Percentiles rank a stretch among this genome's conserved stretches.
Evolutionary conservation across 2,888 invertebrate genomes (phyloP).

Genomic region (Ichneumon xanthorius): DNA sequence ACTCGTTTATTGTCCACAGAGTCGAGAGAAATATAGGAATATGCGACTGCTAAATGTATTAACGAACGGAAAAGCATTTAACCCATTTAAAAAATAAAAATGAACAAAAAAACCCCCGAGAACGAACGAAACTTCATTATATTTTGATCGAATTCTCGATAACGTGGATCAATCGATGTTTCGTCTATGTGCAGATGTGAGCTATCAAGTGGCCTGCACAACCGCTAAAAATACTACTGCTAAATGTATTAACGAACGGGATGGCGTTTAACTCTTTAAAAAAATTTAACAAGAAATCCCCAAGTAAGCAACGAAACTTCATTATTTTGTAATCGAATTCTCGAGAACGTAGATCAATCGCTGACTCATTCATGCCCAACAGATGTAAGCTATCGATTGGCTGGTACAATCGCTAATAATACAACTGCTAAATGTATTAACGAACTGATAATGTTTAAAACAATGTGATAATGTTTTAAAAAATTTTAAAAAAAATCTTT

Average conservation of each 20-base stretch:
- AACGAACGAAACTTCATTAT: neutral
- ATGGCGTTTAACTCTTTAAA: neutral
- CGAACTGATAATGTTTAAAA: neutral
- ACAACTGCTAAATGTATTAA: conserved; percentile 35
- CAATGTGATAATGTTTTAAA: too few relatives aligned
- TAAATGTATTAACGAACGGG: conserved; percentile 23
- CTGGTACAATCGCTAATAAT: neutral
- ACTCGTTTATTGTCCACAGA: conserved; percentile 65
- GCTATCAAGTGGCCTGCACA: neutral
- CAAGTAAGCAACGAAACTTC: neutral
- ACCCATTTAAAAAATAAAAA: neutral
- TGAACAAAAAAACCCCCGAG: conserved; percentile 2
- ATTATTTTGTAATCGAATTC: neutral
- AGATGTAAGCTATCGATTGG: conserved; percentile 47
- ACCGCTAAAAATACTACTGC: conserved; percentile 1
- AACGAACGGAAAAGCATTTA: neutral
- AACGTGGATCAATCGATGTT: neutral
- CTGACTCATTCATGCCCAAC: conserved; percentile 38
- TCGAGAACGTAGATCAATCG: neutral
- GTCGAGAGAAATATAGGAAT: conserved; percentile 42
- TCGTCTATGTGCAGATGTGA: conserved; percentile 56
- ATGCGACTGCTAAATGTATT: conserved; percentile 35
- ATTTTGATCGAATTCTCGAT: neutral
- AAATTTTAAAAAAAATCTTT: neutral
- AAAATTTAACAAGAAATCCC: neutral